phyloP scores from a whole-genome alignment of 2,113 vertebrate genomes.

The Megaceryle maxima region DNA sequence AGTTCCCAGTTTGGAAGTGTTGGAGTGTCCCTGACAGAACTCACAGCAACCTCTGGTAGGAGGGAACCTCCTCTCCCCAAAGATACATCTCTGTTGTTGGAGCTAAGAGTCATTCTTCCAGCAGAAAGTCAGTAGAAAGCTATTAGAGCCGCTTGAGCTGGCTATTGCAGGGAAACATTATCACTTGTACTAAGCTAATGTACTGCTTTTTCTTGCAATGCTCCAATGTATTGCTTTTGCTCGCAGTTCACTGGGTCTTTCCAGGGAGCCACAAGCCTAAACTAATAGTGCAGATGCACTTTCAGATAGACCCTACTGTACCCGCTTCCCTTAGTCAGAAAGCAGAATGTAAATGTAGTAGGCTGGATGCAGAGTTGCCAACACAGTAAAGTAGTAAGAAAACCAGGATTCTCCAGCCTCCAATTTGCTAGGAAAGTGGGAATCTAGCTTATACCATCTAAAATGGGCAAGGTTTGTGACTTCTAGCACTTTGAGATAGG shows the following conservation, averaged over 20 bases:
- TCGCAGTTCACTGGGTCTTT: neutral
- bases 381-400: neutral
- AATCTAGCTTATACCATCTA: neutral
- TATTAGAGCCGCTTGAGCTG: neutral
- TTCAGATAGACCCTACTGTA: neutral
- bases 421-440: neutral
- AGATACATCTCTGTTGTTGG: neutral
- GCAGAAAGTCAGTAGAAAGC: conserved; percentile 6
- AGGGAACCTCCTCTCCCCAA: neutral
- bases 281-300: neutral
- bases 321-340: neutral
- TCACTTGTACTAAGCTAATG: neutral
- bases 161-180: neutral
- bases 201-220: neutral
- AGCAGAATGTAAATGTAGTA: neutral
- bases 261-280: conserved; percentile 7
- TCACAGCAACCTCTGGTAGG: neutral
- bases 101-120: neutral
- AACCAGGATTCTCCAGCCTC: neutral
- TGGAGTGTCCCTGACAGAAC: neutral
- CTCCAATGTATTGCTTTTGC: neutral
- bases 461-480: neutral
- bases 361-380: neutral
- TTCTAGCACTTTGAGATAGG: neutral
- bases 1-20: neutral